Evolutionary conservation across 1,140 invertebrate genomes (phyloP), one percentile per base, ranked within the genome.

Genomic region (Triops longicaudatus): DNA sequence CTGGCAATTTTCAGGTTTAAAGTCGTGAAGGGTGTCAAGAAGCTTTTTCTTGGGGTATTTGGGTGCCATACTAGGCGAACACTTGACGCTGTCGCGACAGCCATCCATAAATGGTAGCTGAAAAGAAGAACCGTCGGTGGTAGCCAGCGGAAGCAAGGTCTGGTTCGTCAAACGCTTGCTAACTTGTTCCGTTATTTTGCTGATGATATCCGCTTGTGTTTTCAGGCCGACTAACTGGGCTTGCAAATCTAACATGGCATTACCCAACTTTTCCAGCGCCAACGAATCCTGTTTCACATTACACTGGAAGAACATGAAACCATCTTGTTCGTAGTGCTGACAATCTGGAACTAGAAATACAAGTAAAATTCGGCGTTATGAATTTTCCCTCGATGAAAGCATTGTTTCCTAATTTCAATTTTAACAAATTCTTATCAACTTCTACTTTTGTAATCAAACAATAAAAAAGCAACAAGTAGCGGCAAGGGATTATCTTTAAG

Each of bases 261-360:
- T 73, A 11, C 76, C 76, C 72, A 72, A 50, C 26, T 37, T 73
- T 1, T 77, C 76, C 41, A 77, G 27, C 12, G 76, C 43, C 31
- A 73, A 77, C 12, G 73, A 83, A 31, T 85, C 83, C 6, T 79
- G 80, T 1, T 81, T 79, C 80, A 86, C 81, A 80, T 87, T 85
- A 81, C 87, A 88, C 26, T 85, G 86, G 10, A 88, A 81, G 42
- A 87, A 82, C 11, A 82, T 83, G 78, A 83, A 84, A 5, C 84
- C 83, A 77, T 86, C 84, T 72, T 87, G 84, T n/a, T 83, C 83
- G 63, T 83, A 84, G 79, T 87, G 86, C 50, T 86, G 84, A 78
- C 87, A 88, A 76, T 85, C 85, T 80, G 87, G 86, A n/a, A 85
- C 85, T 81, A 77, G 11, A 77, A 79, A 14, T 76, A 42, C 50